Conservation (phyloP, 2,888 invertebrate genomes). For the Pharmacophagus antenor region DNA sequence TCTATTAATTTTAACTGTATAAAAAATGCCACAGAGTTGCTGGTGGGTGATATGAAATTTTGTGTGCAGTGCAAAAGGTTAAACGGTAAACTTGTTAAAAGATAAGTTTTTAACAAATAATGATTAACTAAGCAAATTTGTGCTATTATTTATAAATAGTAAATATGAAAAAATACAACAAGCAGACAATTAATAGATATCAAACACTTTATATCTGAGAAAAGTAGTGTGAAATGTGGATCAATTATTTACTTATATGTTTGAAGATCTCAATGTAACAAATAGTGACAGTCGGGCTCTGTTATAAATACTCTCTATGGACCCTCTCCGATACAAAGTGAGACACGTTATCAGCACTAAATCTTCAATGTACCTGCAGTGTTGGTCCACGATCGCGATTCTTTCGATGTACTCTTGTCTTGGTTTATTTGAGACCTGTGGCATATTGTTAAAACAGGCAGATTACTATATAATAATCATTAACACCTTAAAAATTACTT, state of each 20-base stretch:
- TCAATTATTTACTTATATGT: background rate
- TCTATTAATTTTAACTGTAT: no score
- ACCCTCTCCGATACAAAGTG: slow-evolving; percentile 40
- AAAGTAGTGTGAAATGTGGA: slow-evolving; percentile 1
- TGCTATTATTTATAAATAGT: background rate
- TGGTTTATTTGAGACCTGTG: slow-evolving; percentile 74
- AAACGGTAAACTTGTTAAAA: no score
- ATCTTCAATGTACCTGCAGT: slow-evolving; percentile 63
- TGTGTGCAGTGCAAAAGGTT: no score
- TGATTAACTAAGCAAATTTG: no score
- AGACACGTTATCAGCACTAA: slow-evolving; percentile 38
- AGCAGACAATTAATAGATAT: background rate
- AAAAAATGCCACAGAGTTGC: no score
- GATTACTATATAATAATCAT: slow-evolving; percentile 21
- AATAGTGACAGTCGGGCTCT: background rate
- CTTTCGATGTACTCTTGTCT: slow-evolving; percentile 67
- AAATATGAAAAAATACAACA: background rate
- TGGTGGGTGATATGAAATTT: no score
- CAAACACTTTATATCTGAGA: slow-evolving; percentile 25
- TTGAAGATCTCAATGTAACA: background rate
- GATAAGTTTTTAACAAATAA: no score
- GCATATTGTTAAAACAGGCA: slow-evolving; percentile 50
- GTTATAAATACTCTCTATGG: slow-evolving; percentile 8
- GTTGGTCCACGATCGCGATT: slow-evolving; percentile 65
- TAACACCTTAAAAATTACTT: background rate